Percentiles rank a stretch among this genome's conserved stretches.
These are phyloP conservation scores for Calliphora vicina DNA, from an alignment of 1,140 invertebrate species.

Conservation along the genomic window DNA sequence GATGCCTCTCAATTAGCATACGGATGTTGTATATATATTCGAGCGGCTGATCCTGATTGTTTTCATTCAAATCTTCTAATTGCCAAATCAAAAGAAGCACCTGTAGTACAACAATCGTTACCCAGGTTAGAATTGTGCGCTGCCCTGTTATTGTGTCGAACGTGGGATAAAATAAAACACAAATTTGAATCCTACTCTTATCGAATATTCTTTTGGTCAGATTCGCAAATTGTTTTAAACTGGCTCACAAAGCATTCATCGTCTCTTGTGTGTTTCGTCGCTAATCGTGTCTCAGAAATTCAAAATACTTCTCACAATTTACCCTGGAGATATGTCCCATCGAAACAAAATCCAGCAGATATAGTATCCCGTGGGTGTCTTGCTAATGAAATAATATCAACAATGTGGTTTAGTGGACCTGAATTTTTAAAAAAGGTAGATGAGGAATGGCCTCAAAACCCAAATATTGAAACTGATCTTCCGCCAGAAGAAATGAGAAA, in stretches of 20 bases:
- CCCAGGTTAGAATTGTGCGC: slow-evolving; percentile 41
- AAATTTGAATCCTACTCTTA: neutral
- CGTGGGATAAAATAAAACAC: neutral
- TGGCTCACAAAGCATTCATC: slow-evolving; percentile 35
- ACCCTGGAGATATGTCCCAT: neutral
- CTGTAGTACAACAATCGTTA: neutral
- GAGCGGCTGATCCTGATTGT: neutral
- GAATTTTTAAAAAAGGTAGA: neutral
- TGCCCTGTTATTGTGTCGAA: slow-evolving; percentile 36
- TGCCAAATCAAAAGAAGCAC: neutral
- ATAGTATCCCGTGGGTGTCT: neutral
- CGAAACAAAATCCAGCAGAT: slow-evolving; percentile 29
- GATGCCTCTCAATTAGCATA: slow-evolving; percentile 37
- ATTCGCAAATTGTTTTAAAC: slow-evolving; percentile 36
- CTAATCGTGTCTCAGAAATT: slow-evolving; percentile 33
- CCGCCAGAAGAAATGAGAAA: neutral
- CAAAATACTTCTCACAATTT: neutral
- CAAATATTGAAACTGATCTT: neutral
- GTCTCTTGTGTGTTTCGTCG: slow-evolving; percentile 31
- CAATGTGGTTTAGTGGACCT: slow-evolving; percentile 20
- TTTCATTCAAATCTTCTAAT: neutral
- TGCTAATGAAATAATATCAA: neutral
- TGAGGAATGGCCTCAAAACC: neutral
- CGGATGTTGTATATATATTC: slow-evolving; percentile 34
- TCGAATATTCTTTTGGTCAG: slow-evolving; percentile 32